A percentile compares a stretch with the other conserved stretches of the same genome.
These are phyloP conservation scores for Philaethria dido DNA, from an alignment of 2,888 invertebrate genomes.

Conservation along the genomic window DNA sequence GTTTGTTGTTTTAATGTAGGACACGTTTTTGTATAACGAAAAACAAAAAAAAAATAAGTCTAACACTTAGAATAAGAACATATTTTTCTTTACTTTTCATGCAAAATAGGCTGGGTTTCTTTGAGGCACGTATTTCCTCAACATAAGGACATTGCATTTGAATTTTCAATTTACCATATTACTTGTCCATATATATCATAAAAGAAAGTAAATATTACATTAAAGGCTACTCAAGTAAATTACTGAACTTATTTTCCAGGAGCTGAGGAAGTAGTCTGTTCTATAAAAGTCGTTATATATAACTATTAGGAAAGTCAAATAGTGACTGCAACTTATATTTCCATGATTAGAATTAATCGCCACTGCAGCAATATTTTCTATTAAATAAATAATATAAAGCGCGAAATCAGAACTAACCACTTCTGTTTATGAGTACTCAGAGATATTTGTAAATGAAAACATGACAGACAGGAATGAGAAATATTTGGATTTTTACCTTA, in stretches of 20 bases:
- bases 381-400: slow-evolving; percentile 28
- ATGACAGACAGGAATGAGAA: too few relatives aligned
- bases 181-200: neutral
- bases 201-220: neutral
- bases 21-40: slow-evolving; percentile 11
- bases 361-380: slow-evolving; percentile 36
- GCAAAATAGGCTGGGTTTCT: slow-evolving; percentile 25
- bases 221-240: neutral
- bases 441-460: too few relatives aligned
- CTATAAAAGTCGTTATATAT: neutral
- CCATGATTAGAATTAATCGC: slow-evolving; percentile 25
- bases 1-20: slow-evolving; percentile 13
- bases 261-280: slow-evolving; percentile 13
- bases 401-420: slow-evolving; percentile 32
- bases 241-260: slow-evolving; percentile 11
- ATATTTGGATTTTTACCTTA: too few relatives aligned
- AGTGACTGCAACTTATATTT: slow-evolving; percentile 29
- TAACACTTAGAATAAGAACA: neutral
- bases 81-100: neutral
- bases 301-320: slow-evolving; percentile 25
- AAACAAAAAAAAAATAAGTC: slow-evolving; percentile 17
- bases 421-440: too few relatives aligned
- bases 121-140: slow-evolving; percentile 16
- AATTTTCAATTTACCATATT: neutral
- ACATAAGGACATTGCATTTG: neutral